These are phyloP conservation scores for Dromas ardeola DNA, from an alignment of 2,113 vertebrate species.

Conservation along the genomic window DNA sequence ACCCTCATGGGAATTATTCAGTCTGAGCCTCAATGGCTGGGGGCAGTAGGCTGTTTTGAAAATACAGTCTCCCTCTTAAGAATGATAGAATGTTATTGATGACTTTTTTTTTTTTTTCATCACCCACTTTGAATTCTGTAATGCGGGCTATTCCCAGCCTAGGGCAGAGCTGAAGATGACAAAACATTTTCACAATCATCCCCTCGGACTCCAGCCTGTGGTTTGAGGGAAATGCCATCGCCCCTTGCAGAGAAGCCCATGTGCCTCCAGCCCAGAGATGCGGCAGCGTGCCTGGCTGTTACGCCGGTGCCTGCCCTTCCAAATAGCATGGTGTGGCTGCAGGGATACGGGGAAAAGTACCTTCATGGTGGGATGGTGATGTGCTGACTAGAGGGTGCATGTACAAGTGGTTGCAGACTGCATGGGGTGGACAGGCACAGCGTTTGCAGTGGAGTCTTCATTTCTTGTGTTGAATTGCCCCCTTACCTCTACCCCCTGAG, in stretches of 20 bases:
- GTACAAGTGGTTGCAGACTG: background rate
- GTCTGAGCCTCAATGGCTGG: background rate
- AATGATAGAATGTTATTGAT: background rate
- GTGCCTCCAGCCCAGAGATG: background rate
- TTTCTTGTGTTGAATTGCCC: background rate
- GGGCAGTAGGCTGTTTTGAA: background rate
- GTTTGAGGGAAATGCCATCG: background rate
- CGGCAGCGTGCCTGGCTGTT: fast-evolving
- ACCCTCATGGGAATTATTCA: background rate
- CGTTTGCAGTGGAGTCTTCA: background rate
- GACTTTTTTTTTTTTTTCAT: background rate
- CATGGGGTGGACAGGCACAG: background rate
- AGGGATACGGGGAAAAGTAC: background rate
- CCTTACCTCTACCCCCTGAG: background rate
- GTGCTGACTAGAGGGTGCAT: background rate
- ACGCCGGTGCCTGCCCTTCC: background rate
- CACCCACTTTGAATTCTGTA: background rate
- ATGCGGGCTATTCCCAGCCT: background rate
- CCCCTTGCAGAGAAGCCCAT: background rate
- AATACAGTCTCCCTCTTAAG: background rate
- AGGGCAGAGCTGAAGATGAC: background rate
- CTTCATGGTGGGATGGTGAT: background rate
- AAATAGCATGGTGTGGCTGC: background rate
- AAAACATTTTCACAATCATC: background rate
- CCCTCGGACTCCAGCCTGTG: background rate